phyloP scores from a whole-genome alignment of 2,113 vertebrate genomes.

The Dasyprocta punctata region DNA sequence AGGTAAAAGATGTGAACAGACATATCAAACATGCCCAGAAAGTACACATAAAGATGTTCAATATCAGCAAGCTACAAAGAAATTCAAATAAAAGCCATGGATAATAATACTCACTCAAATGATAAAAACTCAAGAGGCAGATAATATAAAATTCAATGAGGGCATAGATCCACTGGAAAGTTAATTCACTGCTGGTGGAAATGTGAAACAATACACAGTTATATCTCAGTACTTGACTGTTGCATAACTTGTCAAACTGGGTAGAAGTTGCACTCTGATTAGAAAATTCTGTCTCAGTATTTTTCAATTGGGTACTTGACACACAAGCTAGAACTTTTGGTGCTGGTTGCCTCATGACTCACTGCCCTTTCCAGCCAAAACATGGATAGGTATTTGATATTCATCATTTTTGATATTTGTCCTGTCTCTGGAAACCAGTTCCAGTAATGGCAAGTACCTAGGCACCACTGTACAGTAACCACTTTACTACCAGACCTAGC shows the following conservation, averaged over 20 bases:
- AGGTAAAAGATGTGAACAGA: neutral
- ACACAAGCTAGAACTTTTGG: neutral
- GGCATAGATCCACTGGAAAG: neutral
- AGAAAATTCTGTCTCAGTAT: neutral
- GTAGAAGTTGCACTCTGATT: neutral
- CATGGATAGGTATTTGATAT: neutral
- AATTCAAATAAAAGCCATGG: neutral
- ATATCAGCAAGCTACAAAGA: neutral
- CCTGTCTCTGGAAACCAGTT: neutral
- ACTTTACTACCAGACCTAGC: neutral
- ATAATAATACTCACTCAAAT: neutral
- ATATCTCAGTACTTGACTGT: neutral
- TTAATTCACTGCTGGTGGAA: neutral
- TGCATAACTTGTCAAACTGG: neutral
- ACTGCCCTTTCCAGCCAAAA: neutral
- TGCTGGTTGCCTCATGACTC: neutral
- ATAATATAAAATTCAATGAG: neutral
- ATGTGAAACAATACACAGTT: neutral
- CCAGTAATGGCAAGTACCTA: neutral
- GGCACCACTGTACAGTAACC: neutral
- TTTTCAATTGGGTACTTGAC: neutral
- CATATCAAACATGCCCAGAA: neutral
- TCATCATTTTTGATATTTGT: neutral
- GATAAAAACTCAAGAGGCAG: neutral
- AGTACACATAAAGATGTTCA: neutral